Percentiles rank a stretch among this genome's conserved stretches.
These are phyloP conservation scores for Conomelus anceps DNA, from an alignment of 2,888 invertebrate species.

Conservation along the genomic window DNA sequence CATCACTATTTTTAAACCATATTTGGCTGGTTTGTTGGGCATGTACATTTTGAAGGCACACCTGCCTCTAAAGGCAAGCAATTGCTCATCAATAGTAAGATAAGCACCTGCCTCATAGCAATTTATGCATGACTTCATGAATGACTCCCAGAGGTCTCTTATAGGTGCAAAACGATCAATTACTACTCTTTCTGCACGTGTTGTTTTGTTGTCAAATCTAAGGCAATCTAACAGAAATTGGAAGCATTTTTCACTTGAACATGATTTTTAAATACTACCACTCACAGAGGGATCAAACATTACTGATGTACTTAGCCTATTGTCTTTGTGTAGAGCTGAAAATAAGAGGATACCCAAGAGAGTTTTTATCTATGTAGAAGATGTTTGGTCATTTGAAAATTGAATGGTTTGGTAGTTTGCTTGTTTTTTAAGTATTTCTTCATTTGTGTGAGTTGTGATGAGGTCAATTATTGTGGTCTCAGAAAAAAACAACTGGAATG, in stretches of 20 bases:
- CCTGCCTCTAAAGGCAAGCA: slow-evolving; percentile 23
- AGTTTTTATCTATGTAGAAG: slow-evolving; percentile 3
- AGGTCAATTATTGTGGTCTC: neutral
- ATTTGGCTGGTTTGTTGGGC: slow-evolving; percentile 22
- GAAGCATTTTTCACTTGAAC: neutral
- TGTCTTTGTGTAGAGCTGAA: slow-evolving; percentile 13
- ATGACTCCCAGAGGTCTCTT: neutral
- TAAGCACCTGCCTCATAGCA: neutral
- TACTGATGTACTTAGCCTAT: neutral
- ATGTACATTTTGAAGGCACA: slow-evolving; percentile 26
- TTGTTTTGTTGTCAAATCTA: slow-evolving; percentile 4
- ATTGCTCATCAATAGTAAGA: neutral
- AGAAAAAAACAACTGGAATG: neutral
- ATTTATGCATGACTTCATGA: neutral
- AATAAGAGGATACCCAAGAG: neutral
- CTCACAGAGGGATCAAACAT: slow-evolving; percentile 9
- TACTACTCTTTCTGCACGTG: neutral
- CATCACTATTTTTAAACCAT: slow-evolving; percentile 22
- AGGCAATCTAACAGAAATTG: neutral
- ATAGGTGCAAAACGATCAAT: neutral
- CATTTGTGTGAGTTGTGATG: slow-evolving; percentile 3
- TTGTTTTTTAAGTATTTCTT: slow-evolving; percentile 7
- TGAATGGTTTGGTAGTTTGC: neutral
- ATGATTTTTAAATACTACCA: slow-evolving; percentile 3
- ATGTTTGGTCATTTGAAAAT: neutral